A percentile compares a stretch with the other conserved stretches of the same genome.
These are phyloP conservation scores for Otis tarda DNA, from an alignment of 2,113 vertebrate species.

Conservation along the genomic window DNA sequence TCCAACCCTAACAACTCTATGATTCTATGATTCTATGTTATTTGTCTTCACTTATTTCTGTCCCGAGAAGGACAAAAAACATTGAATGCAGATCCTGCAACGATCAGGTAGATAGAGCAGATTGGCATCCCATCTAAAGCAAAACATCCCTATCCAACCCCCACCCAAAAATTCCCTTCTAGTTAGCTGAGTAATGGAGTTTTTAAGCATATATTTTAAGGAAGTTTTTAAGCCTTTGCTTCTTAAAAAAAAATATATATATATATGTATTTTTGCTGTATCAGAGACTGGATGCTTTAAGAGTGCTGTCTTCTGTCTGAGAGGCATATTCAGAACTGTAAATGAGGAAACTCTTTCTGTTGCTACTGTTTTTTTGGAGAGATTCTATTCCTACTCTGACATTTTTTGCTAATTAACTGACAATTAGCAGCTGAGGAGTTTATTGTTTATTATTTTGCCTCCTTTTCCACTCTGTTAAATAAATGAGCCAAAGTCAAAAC, in stretches of 20 bases:
- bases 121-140: not conserved
- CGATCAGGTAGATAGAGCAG: not conserved
- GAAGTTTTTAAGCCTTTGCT: not conserved
- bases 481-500: constrained; percentile 52
- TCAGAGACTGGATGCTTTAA: not conserved
- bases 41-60: not conserved
- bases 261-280: not conserved
- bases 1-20: no score
- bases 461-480: constrained; percentile 41
- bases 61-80: not conserved
- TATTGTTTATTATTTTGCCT: constrained; percentile 28
- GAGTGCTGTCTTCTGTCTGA: not conserved
- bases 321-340: not conserved
- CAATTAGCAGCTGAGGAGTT: not conserved
- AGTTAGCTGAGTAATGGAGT: not conserved
- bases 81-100: not conserved
- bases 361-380: not conserved
- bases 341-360: not conserved
- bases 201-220: not conserved
- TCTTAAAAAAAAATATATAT: not conserved
- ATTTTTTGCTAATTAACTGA: constrained; percentile 27
- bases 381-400: not conserved
- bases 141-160: not conserved
- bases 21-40: not conserved
- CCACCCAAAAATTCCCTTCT: not conserved